These are phyloP conservation scores for Echeneis naucrates DNA, from an alignment of 2,797 vertebrate species.

Conservation along the genomic window DNA sequence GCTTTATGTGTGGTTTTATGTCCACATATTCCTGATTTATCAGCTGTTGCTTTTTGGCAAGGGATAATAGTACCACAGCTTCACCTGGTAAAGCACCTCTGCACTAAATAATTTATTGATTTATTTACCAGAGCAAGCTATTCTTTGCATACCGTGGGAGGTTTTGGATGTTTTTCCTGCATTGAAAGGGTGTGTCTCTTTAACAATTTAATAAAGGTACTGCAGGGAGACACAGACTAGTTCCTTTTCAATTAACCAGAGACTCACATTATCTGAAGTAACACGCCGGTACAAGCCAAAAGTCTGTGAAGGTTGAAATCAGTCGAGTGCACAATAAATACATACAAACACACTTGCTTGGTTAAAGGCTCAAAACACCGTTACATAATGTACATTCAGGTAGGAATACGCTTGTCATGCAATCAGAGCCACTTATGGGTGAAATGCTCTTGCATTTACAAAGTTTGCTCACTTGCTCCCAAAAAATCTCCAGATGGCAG, in stretches of 20 bases:
- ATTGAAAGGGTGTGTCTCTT: slow-evolving; percentile 59
- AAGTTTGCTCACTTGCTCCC: slow-evolving; percentile 34
- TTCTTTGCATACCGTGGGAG: slow-evolving; percentile 58
- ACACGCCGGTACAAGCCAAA: slow-evolving; percentile 79
- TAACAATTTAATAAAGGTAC: slow-evolving; percentile 73
- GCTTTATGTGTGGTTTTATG: slow-evolving; percentile 80
- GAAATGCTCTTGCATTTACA: slow-evolving; percentile 30
- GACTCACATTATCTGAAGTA: slow-evolving; percentile 80
- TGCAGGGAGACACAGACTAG: slow-evolving; percentile 72
- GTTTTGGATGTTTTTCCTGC: slow-evolving; percentile 56
- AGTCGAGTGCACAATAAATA: slow-evolving; percentile 73
- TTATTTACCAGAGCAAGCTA: slow-evolving; percentile 50
- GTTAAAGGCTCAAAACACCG: slow-evolving; percentile 30
- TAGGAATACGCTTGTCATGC: slow-evolving; percentile 13
- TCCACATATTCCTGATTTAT: slow-evolving; percentile 80
- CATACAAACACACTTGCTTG: slow-evolving; percentile 16
- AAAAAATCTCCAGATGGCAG: slow-evolving; percentile 21
- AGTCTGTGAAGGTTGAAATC: slow-evolving; percentile 76
- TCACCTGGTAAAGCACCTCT: slow-evolving; percentile 59
- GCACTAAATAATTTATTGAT: slow-evolving; percentile 65
- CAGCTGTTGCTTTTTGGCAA: slow-evolving; percentile 65
- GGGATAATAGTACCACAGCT: slow-evolving; percentile 55
- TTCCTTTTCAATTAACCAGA: slow-evolving; percentile 85
- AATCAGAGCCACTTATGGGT: slow-evolving; percentile 23
- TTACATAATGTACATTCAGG: slow-evolving; percentile 24